phyloP scores from a whole-genome alignment of 2,113 vertebrate species.

The Turdus rufiventris region DNA sequence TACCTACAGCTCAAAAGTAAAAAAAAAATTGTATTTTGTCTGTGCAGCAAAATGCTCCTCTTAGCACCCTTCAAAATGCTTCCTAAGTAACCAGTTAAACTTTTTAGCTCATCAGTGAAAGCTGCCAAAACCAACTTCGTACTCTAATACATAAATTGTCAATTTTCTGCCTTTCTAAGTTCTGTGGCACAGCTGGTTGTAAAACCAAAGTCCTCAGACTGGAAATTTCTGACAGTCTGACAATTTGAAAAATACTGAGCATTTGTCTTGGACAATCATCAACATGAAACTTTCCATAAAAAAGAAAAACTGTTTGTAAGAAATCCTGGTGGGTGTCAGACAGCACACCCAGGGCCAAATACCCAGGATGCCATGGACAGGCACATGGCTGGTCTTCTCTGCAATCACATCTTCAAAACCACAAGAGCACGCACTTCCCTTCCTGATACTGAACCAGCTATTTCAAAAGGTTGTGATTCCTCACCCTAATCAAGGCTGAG shows the following conservation, averaged over 20 bases:
- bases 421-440: neutral
- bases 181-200: neutral
- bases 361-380: neutral
- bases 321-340: neutral
- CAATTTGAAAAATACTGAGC: neutral
- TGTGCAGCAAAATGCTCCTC: neutral
- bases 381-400: neutral
- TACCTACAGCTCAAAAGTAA: neutral
- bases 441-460: fast-evolving
- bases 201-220: neutral
- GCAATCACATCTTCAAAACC: neutral
- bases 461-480: neutral
- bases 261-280: neutral
- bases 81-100: neutral
- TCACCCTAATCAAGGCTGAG: neutral
- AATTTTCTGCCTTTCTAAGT: neutral
- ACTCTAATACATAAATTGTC: neutral
- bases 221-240: neutral
- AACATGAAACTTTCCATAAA: neutral
- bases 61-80: neutral
- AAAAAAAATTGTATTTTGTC: neutral
- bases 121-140: neutral
- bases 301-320: neutral
- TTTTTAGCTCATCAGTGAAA: neutral
- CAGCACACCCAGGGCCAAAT: neutral